Percentiles rank a stretch among this genome's conserved stretches.
Evolutionary conservation across 2,888 invertebrate species (phyloP).

Genomic region (Falcaria lacertinaria): DNA sequence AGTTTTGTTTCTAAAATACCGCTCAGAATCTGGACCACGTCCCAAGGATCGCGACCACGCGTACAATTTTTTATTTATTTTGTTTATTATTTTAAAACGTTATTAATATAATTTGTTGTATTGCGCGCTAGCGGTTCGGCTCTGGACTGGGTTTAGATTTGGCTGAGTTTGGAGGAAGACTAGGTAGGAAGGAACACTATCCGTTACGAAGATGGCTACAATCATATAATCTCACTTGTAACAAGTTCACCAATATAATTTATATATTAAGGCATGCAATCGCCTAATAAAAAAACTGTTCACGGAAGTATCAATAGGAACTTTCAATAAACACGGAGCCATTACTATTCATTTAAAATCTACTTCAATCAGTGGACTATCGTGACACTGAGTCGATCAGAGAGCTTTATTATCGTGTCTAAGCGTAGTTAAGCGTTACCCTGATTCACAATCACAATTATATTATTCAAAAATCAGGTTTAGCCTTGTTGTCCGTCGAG

Average conservation of each 20-base stretch:
- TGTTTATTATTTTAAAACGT: constrained; percentile 76
- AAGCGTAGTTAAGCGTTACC: constrained; percentile 51
- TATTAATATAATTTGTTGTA: constrained; percentile 79
- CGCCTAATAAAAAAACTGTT: constrained; percentile 15
- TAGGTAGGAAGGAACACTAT: constrained; percentile 59
- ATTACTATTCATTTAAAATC: background rate
- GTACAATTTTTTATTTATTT: constrained; percentile 73
- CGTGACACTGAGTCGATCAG: background rate
- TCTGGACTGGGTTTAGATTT: constrained; percentile 36
- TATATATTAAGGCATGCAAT: constrained; percentile 14
- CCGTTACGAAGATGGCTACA: constrained; percentile 8
- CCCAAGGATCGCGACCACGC: constrained; percentile 51
- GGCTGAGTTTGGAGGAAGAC: constrained; percentile 66
- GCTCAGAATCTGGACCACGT: constrained; percentile 41
- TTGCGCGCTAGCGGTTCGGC: constrained; percentile 55
- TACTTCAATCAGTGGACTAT: background rate
- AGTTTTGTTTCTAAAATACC: constrained; percentile 53
- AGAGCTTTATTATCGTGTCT: constrained; percentile 8
- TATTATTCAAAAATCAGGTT: constrained; percentile 51
- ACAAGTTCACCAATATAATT: constrained; percentile 7
- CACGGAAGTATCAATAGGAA: constrained; percentile 43
- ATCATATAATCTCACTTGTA: background rate
- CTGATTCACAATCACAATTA: constrained; percentile 63
- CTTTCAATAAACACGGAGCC: constrained; percentile 18
- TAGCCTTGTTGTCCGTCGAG: constrained; percentile 30